Base-by-base conservation (phyloP, 2,888 invertebrate species). In the Drosophila cracens region DNA sequence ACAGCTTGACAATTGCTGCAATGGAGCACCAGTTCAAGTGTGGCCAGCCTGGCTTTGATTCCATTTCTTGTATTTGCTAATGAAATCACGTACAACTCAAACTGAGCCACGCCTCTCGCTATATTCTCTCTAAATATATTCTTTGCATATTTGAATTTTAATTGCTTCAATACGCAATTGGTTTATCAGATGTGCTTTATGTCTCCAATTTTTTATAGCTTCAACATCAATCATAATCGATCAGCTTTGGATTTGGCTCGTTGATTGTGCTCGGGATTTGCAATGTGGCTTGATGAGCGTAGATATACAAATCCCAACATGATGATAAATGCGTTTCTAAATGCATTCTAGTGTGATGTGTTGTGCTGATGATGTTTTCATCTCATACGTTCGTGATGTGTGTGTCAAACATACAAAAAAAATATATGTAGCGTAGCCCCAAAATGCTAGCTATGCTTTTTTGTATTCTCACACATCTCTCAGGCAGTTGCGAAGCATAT, bases 141-240 rank as follows among this genome's bases (percentile, higher is more conserved):
- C 46, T 56, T 57, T 74, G n/a, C 53, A 52, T 70, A 83, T 83
- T 89, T 89, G 77, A 89, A 87, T 87, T 82, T 89, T 89, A 89
- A 87, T 87, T 82, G 82, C 31, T 43, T 57, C 40, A 43, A 21
- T 31, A 57, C 57, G 31, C 62, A 63, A 68, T 68, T 68, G 61
- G 40, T 46, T 34, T 59, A 21, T 62, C 38, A 29, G 21, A 58
- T 46, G 18, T 57, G 18, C 46, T n/a, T 54, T 25, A 27, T 72
- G 11, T 33, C 7, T 0, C 29, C 61, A 68, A 51, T 16, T 43
- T 60, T 27, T 29, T 16, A 43, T 52, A 57, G 16, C 21, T 29
- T 58, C 21, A 54, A 80, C 89, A 91, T 91, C 91, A 89, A 92
- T 92, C 91, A 92, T 90, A 91, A 91, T 92, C 91, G 91, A 91